Percentiles rank a stretch among this genome's conserved stretches.
Conservation (phyloP, 2,888 invertebrate genomes). For the Abrostola triplasia region DNA sequence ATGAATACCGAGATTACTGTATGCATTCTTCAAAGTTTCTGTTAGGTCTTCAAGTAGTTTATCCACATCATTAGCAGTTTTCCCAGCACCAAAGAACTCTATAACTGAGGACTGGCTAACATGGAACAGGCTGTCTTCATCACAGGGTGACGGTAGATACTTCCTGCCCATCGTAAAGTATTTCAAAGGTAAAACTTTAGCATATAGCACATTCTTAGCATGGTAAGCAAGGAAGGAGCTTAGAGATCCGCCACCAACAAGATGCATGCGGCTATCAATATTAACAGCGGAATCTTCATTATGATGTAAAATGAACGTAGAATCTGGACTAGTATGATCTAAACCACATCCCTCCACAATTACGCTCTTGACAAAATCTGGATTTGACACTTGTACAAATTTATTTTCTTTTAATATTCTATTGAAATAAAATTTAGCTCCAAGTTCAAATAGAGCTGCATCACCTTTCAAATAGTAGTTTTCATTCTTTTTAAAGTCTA, state of each 20-base stretch:
- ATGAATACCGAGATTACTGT: constrained; percentile 90
- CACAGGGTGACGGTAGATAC: constrained; percentile 86
- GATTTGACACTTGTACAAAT: constrained; percentile 91
- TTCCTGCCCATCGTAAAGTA: constrained; percentile 92
- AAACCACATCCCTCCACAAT: constrained; percentile 92
- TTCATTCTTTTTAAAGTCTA: constrained; percentile 89
- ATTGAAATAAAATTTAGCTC: constrained; percentile 86
- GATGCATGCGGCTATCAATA: constrained; percentile 90
- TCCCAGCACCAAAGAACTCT: constrained; percentile 90
- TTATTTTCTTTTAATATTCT: constrained; percentile 77
- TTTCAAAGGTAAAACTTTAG: constrained; percentile 90
- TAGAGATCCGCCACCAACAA: constrained; percentile 93
- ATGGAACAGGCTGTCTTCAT: constrained; percentile 89
- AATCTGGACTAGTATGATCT: constrained; percentile 86
- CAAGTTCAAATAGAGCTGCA: constrained; percentile 92
- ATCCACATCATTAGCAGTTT: constrained; percentile 83
- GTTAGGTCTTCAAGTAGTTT: constrained; percentile 88
- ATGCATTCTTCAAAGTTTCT: constrained; percentile 86
- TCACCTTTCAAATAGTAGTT: constrained; percentile 90
- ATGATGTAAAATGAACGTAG: constrained; percentile 89
- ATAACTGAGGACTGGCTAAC: constrained; percentile 91
- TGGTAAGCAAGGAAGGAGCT: constrained; percentile 92
- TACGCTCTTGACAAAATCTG: constrained; percentile 93
- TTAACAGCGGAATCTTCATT: constrained; percentile 86
- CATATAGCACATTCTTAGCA: constrained; percentile 90